phyloP scores from a whole-genome alignment of 2,888 invertebrate species.

The Petrolisthes manimaculis region DNA sequence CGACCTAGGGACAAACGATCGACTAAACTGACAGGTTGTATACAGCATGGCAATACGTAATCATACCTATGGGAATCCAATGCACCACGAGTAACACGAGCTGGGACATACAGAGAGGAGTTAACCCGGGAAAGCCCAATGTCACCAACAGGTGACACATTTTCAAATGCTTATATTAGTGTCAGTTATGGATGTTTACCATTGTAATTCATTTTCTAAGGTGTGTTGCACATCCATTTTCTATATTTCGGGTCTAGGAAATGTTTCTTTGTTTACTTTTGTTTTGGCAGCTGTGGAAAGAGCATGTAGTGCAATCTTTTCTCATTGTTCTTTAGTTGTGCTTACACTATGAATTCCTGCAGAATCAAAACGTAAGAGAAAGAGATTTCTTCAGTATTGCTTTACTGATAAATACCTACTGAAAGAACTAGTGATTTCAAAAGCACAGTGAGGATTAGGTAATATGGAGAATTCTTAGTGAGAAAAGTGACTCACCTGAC shows the following conservation, averaged over 20 bases:
- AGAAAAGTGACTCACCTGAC: constrained; percentile 5
- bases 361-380: not conserved
- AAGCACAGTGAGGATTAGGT: not conserved
- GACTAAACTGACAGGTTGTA: too few relatives aligned
- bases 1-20: too few relatives aligned
- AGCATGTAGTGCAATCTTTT: constrained; percentile 9
- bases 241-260: not conserved
- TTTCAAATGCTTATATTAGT: not conserved
- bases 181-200: not conserved
- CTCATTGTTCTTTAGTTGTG: not conserved
- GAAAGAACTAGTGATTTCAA: not conserved
- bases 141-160: not conserved
- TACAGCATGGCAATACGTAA: too few relatives aligned
- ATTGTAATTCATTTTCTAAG: not conserved
- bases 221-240: not conserved
- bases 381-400: not conserved
- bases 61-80: too few relatives aligned
- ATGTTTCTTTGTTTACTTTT: not conserved
- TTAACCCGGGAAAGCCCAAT: not conserved
- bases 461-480: not conserved
- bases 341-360: not conserved
- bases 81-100: too few relatives aligned
- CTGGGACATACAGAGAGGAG: too few relatives aligned
- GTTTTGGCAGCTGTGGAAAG: not conserved
- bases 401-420: not conserved